A percentile compares a stretch with the other conserved stretches of the same genome.
Conservation (phyloP, 2,888 invertebrate species). For the Lithodes maja region DNA sequence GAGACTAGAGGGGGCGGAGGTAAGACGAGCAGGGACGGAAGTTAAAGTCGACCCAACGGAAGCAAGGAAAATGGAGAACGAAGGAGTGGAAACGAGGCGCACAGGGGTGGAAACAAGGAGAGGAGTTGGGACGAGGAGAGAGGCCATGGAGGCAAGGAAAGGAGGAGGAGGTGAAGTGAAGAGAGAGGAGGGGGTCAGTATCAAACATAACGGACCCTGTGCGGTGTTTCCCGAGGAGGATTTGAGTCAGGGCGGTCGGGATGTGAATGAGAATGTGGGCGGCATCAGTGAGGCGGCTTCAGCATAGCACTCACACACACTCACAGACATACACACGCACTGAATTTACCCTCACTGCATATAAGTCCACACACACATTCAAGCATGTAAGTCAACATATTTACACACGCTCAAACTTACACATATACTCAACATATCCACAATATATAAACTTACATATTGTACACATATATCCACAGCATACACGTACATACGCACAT, state of each 20-base stretch:
- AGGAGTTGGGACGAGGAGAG: not conserved
- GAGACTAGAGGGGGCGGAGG: not conserved
- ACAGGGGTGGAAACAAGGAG: constrained; percentile 1
- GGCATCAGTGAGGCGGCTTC: constrained; percentile 51
- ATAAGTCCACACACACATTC: not conserved
- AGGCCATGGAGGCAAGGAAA: not conserved
- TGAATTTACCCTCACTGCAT: no score
- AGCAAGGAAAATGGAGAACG: not conserved
- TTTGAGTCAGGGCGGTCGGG: constrained; percentile 49
- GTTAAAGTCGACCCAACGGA: not conserved
- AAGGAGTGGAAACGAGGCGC: not conserved
- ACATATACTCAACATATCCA: not conserved
- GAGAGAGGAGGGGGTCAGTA: constrained; percentile 11
- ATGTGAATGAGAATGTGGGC: constrained; percentile 59
- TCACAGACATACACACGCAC: not conserved
- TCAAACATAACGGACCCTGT: constrained; percentile 43
- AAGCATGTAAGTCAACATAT: not conserved
- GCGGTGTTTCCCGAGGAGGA: constrained; percentile 50
- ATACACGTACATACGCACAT: not conserved
- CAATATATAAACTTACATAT: no score
- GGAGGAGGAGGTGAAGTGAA: not conserved
- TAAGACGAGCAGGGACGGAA: not conserved
- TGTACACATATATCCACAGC: constrained; percentile 27
- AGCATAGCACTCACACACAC: constrained; percentile 47
- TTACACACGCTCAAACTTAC: constrained; percentile 3